phyloP scores from a whole-genome alignment of 2,888 invertebrate species.

The Dendrolimus pini region DNA sequence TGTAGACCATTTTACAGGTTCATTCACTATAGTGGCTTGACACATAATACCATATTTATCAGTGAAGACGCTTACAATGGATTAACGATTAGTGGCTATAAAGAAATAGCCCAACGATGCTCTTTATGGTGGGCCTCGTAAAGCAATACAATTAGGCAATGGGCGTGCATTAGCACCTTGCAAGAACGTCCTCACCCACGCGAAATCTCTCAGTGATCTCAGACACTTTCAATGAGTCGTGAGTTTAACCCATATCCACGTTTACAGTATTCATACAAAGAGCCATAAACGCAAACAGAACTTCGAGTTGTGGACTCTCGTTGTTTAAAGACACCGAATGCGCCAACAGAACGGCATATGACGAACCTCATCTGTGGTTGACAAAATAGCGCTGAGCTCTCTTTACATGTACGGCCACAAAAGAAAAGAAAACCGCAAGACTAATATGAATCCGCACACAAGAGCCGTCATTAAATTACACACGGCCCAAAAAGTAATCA shows the following conservation, averaged over 20 bases:
- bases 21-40: slow-evolving; percentile 24
- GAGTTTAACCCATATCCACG: slow-evolving; percentile 51
- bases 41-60: slow-evolving; percentile 35
- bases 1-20: slow-evolving; percentile 31
- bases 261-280: slow-evolving; percentile 23
- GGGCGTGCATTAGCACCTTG: slow-evolving; percentile 70
- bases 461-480: slow-evolving; percentile 26
- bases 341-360: slow-evolving; percentile 19
- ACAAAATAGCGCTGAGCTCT: slow-evolving; percentile 28
- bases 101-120: slow-evolving; percentile 43
- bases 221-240: slow-evolving; percentile 34
- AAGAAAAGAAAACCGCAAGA: slow-evolving; percentile 43
- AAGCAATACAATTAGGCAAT: slow-evolving; percentile 73
- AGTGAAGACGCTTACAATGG: slow-evolving; percentile 37
- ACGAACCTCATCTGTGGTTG: slow-evolving; percentile 30
- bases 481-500: slow-evolving; percentile 38
- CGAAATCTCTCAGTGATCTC: slow-evolving; percentile 37
- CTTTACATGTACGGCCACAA: slow-evolving; percentile 39
- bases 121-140: slow-evolving; percentile 61
- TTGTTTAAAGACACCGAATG: slow-evolving; percentile 36
- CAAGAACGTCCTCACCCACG: slow-evolving; percentile 56
- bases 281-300: slow-evolving; percentile 29
- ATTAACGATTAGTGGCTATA: slow-evolving; percentile 61
- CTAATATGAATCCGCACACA: slow-evolving; percentile 32
- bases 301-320: slow-evolving; percentile 35